Evolutionary conservation across 2,113 vertebrate genomes (phyloP), one percentile per base, ranked within the genome.

Genomic region (Opisthocomus hoazin): DNA sequence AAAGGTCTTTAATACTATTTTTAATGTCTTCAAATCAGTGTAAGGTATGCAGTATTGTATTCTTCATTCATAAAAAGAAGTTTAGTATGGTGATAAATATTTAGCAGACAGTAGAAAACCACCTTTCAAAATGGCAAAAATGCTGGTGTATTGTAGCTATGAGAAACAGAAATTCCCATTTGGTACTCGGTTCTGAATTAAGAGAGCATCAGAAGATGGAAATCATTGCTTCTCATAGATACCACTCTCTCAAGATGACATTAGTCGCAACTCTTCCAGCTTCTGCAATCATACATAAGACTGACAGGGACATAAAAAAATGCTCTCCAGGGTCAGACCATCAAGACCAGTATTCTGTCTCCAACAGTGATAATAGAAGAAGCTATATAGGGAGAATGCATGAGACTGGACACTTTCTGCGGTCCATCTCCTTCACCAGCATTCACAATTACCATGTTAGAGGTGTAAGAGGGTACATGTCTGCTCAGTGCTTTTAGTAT

Each of bases 331-430:
- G 24, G 34, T 93, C 56, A 93, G 51, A 79, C 22, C 48, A 78
- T 76, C 51, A 82, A 84, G 81, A 54, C 74, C 56, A 76, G 93
- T 71, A 79, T 95, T 95, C 73, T 73, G 39, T 37, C 57, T 97
- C 91, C 89, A 93, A 18, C 65, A 87, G 91, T 56, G 93, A 94
- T 89, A 95, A 94, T 41, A 85, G 10, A 15, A 87, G 74, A 87
- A 91, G 73, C 18, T 60, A 23, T 48, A 60, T 1, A 64, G 30
- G 12, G 24, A 51, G 41, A 89, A 64, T 70, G 34, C 41, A 75
- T 3, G 5, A 84, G 21, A 87, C 48, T 34, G 27, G 48, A 84
- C 53, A 50, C 39, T 81, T 86, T 84, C 61, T 91, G n/a, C 3
- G 2, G 57, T 75, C 78, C 45, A 26, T 69, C 48, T 85, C 27